Evolutionary conservation across 2,113 vertebrate genomes (phyloP).

Genomic region (Heterotis niloticus): DNA sequence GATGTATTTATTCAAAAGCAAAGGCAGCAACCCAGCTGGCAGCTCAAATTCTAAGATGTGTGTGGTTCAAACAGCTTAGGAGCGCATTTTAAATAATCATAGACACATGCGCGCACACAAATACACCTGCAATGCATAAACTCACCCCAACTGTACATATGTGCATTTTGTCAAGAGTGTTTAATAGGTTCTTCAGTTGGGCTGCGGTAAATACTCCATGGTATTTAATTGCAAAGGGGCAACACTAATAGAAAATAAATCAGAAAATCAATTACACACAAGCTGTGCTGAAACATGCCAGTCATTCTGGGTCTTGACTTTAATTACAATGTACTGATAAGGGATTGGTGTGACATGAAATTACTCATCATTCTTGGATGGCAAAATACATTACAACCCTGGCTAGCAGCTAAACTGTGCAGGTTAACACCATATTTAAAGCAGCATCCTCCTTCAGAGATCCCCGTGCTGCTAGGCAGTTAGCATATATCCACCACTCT

Average conservation of each 20-base stretch:
- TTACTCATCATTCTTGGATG: background rate
- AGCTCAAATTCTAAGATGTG: background rate
- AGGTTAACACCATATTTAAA: background rate
- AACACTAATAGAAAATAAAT: constrained; percentile 10
- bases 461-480: background rate
- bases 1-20: background rate
- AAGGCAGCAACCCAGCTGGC: background rate
- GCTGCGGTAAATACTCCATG: background rate
- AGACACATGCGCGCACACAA: constrained; percentile 31
- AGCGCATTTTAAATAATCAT: constrained; percentile 34
- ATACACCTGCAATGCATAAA: background rate
- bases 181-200: background rate
- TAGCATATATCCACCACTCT: background rate
- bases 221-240: background rate
- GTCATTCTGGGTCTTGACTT: background rate
- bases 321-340: constrained; percentile 13
- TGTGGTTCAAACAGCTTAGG: background rate
- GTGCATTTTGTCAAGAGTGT: background rate
- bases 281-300: background rate
- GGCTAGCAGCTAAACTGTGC: constrained; percentile 10
- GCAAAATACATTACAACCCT: background rate
- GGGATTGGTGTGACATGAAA: background rate
- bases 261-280: constrained; percentile 14
- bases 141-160: background rate
- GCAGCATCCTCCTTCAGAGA: background rate